Evolutionary conservation across 1,140 invertebrate species (phyloP), one percentile per base, ranked within the genome.

Genomic region (Dryas iulia): DNA sequence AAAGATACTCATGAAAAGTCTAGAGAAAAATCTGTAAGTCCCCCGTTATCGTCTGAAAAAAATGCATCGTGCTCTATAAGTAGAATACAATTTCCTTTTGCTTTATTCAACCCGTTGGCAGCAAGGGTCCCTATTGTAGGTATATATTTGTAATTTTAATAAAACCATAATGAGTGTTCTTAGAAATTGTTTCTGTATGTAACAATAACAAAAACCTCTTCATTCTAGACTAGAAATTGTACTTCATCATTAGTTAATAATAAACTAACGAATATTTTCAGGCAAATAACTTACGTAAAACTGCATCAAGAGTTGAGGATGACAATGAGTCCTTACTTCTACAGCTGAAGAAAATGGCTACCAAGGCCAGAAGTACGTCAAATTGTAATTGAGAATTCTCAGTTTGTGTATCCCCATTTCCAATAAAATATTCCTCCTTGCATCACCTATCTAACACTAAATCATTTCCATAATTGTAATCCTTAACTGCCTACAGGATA

Each of bases 301-400:
- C 97, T 93, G 94, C 96, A 73, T 95, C 95, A 72, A 94, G 97
- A 72, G 94, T 98, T 81, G 97, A 98, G 93, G 97, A 98, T 88
- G 97, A 98, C 93, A 98, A 98, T 93, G 97, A 98, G 92, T 96
- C 96, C 65, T 93, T 98, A 90, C 95, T 96, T 85, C 94, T 97
- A 91, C 97, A 98, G 93, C 94, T 98, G 82, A 97, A 98, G 94
- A 98, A 97, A 95, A 97, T 98, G 96, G 96, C 96, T 90, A 95
- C 95, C 83, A 95, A 95, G 93, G 94, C 95, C 89, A 95, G 94
- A 95, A 95, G 95, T 96, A 95, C 90, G 94, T 92, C 84, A 82
- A 81, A 78, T 76, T 81, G 75, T 87, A 87, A 77, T 84, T 77
- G 69, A 76, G 80, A 82, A 76, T 83, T 71, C 75, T 76, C 74